phyloP scores from a whole-genome alignment of 2,888 invertebrate species.

The Bimastos eiseni region DNA sequence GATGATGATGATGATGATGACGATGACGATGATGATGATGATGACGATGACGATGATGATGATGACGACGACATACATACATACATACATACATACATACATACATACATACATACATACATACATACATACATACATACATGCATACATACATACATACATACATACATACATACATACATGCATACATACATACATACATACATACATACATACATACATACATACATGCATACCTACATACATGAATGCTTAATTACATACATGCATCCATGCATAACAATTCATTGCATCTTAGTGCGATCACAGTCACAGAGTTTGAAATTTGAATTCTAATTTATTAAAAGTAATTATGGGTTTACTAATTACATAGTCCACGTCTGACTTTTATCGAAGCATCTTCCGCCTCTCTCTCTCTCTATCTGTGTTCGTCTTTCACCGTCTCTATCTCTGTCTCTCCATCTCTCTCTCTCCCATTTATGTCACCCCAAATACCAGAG shows the following conservation, averaged over 20 bases:
- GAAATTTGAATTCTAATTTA: not conserved
- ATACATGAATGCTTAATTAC: not conserved
- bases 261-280: too few species aligned
- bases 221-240: not conserved
- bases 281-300: not conserved
- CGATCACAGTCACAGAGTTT: not conserved
- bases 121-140: not conserved
- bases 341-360: constrained; percentile 9
- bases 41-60: too few species aligned
- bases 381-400: not conserved
- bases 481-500: not conserved
- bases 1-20: too few species aligned
- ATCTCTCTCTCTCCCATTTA: not conserved
- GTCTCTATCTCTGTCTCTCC: too few species aligned
- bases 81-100: not conserved
- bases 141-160: not conserved
- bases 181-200: not conserved
- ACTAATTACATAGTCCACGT: not conserved
- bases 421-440: not conserved
- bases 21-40: too few species aligned
- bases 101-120: constrained; percentile 13
- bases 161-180: not conserved
- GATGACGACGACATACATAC: not conserved
- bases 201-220: not conserved
- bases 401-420: not conserved